These are phyloP conservation scores for Sebastes iracundus DNA, from an alignment of 2,797 vertebrate species.

Conservation along the genomic window DNA sequence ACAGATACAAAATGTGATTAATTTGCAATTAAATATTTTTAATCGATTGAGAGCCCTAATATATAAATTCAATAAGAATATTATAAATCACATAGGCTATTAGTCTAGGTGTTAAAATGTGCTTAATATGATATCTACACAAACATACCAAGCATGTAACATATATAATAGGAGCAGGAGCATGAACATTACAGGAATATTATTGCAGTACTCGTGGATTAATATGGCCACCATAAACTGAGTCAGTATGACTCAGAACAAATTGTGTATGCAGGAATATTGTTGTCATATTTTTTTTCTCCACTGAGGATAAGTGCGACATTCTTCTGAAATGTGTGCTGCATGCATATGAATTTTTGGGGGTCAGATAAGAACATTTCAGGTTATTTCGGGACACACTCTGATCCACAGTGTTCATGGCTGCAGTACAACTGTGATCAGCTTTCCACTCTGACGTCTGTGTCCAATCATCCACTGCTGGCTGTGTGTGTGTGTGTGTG, in stretches of 20 bases:
- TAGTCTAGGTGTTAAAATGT: not conserved
- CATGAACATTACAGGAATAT: not conserved
- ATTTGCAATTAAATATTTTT: too few species aligned
- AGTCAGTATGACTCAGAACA: not conserved
- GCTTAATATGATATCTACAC: not conserved
- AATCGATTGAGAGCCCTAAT: too few species aligned
- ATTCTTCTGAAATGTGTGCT: conserved; percentile 15
- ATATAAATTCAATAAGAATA: not conserved
- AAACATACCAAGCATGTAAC: not conserved
- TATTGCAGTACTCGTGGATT: not conserved
- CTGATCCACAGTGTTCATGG: conserved; percentile 62
- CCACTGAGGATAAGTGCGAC: not conserved
- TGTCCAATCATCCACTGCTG: conserved; percentile 67
- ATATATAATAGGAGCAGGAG: not conserved
- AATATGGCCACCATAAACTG: not conserved
- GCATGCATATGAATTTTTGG: conserved; percentile 13
- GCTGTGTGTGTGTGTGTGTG: conserved; percentile 22
- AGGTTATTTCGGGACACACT: conserved; percentile 73
- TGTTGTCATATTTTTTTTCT: not conserved
- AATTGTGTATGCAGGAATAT: not conserved
- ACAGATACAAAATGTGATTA: too few species aligned
- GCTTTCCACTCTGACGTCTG: conserved; percentile 70
- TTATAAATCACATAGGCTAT: not conserved
- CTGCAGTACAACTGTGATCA: conserved; percentile 68
- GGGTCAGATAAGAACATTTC: conserved; percentile 58